Conservation (phyloP, 2,797 vertebrate genomes). For the Thalassophryne amazonica region DNA sequence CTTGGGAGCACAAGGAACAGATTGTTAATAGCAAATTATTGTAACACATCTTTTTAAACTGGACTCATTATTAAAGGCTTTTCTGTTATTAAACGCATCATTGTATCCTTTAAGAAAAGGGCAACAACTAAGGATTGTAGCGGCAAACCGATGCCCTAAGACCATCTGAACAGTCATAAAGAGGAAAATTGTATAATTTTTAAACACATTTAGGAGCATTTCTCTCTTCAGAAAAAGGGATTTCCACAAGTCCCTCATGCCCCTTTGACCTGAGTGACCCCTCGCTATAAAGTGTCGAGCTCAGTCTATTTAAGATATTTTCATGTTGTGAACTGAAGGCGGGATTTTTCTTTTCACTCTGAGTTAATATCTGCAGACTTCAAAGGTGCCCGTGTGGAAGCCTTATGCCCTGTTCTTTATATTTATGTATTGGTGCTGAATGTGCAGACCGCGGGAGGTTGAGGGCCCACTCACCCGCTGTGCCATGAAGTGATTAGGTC, state of each 20-base stretch:
- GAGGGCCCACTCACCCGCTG: constrained; percentile 10
- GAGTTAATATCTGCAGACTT: not conserved
- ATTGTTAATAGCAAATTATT: too few species aligned
- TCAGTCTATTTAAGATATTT: too few species aligned
- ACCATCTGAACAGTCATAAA: not conserved
- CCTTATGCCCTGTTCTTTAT: not conserved
- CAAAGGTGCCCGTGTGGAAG: not conserved
- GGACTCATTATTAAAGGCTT: not conserved
- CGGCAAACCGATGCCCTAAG: constrained; percentile 1
- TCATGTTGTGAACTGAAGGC: not conserved
- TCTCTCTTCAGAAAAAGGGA: not conserved
- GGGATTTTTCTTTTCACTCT: not conserved
- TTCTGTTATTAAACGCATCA: not conserved
- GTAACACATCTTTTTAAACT: not conserved
- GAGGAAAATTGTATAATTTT: not conserved
- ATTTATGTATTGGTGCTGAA: constrained; percentile 6
- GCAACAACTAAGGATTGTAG: constrained; percentile 1
- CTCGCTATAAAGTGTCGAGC: too few species aligned
- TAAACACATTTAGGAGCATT: not conserved
- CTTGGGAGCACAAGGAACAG: too few species aligned
- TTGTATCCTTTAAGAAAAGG: not conserved
- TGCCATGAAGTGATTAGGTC: constrained; percentile 37
- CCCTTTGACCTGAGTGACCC: not conserved
- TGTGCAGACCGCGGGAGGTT: not conserved
- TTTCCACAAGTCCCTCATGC: not conserved